Conservation (phyloP, 2,888 invertebrate genomes). For the Sphaerophoria rueppellii region DNA sequence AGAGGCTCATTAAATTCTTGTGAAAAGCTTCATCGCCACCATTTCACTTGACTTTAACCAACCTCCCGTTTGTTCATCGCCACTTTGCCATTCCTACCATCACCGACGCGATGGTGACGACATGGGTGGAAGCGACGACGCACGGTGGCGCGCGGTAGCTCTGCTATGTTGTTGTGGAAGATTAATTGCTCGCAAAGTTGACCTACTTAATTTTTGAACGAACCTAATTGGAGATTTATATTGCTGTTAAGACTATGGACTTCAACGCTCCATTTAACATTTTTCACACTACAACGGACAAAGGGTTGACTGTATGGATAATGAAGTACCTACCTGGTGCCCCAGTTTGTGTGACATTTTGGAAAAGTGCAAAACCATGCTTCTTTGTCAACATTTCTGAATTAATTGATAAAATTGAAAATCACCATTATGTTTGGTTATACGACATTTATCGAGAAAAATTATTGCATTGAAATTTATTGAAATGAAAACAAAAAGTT, state of each 20-base stretch:
- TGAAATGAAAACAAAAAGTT: not conserved
- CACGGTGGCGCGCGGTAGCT: too few relatives aligned
- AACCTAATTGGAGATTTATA: slow-evolving; percentile 50
- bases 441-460: not conserved
- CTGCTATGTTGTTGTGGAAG: not conserved
- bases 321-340: not conserved
- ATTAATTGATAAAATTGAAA: slow-evolving; percentile 44
- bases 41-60: slow-evolving; percentile 1
- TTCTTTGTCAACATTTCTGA: slow-evolving; percentile 40
- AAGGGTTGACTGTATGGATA: not conserved
- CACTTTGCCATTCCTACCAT: not conserved
- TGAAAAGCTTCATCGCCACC: slow-evolving; percentile 26
- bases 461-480: slow-evolving; percentile 35
- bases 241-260: slow-evolving; percentile 7
- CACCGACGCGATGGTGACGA: not conserved
- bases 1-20: slow-evolving; percentile 26
- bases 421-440: not conserved
- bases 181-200: slow-evolving; percentile 54
- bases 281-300: not conserved
- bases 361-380: slow-evolving; percentile 66
- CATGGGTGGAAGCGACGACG: too few relatives aligned
- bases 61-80: not conserved
- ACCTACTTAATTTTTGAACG: slow-evolving; percentile 59
- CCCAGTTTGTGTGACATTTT: not conserved
- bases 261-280: slow-evolving; percentile 16